These are phyloP conservation scores for Eurystomus glaucurus DNA, from an alignment of 2,797 vertebrate species.

Conservation along the genomic window DNA sequence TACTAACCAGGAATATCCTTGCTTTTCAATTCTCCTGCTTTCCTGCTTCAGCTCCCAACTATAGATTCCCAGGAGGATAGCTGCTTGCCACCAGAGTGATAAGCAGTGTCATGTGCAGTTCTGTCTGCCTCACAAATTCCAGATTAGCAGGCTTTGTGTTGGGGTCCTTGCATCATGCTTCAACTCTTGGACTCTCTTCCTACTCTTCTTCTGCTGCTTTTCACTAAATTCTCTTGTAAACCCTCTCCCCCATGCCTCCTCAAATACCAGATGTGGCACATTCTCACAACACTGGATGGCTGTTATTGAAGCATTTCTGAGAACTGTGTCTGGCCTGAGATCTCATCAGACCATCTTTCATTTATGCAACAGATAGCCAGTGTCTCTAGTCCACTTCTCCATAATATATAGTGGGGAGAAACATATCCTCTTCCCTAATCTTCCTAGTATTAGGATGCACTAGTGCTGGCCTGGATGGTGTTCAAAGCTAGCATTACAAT, in stretches of 20 bases:
- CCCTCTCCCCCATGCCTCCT: background rate
- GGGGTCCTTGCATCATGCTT: background rate
- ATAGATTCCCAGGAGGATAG: background rate
- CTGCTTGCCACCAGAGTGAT: background rate
- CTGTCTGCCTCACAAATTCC: background rate
- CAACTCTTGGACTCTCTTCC: background rate
- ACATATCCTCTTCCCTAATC: background rate
- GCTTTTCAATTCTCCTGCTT: background rate
- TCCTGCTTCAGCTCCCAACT: background rate
- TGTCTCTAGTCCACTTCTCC: background rate
- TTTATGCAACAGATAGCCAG: background rate
- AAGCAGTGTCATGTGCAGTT: background rate
- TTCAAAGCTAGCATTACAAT: background rate
- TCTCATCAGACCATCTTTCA: background rate
- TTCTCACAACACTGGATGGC: background rate
- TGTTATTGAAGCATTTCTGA: background rate
- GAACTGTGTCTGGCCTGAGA: background rate
- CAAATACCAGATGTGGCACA: rapidly evolving
- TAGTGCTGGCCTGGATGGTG: background rate
- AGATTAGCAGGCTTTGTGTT: background rate
- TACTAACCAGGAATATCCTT: background rate
- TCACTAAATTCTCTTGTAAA: background rate
- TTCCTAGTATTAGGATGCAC: background rate
- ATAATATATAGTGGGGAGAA: rapidly evolving
- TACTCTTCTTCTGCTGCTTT: background rate